Evolutionary conservation across 2,888 invertebrate genomes (phyloP).

Genomic region (Iselma pallidipennis): DNA sequence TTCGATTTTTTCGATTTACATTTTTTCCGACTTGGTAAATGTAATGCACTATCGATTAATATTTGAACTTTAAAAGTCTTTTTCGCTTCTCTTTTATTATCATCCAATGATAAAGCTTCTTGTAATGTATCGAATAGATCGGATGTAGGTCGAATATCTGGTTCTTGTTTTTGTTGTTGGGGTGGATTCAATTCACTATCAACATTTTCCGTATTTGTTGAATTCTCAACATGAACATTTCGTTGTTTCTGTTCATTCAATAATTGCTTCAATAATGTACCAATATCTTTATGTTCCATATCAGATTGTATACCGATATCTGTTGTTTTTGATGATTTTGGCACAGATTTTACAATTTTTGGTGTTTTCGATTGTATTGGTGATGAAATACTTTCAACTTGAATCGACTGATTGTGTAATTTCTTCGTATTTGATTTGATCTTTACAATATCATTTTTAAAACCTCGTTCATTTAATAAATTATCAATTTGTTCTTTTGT

Average conservation of each 20-base stretch:
- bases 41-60: constrained; percentile 62
- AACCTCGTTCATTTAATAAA: constrained; percentile 55
- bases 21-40: constrained; percentile 57
- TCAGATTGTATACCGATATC: constrained; percentile 29
- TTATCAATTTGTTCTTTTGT: constrained; percentile 63
- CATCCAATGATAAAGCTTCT: constrained; percentile 44
- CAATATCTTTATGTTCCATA: constrained; percentile 32
- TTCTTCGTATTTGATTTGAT: constrained; percentile 32
- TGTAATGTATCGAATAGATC: constrained; percentile 53
- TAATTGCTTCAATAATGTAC: constrained; percentile 40
- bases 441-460: constrained; percentile 47
- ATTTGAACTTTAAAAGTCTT: constrained; percentile 57
- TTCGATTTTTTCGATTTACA: constrained; percentile 48
- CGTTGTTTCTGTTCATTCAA: constrained; percentile 32
- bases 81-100: constrained; percentile 6
- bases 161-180: constrained; percentile 3
- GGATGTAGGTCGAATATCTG: constrained; percentile 34
- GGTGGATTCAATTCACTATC: not conserved
- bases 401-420: constrained; percentile 4
- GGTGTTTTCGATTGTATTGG: not conserved
- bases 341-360: not conserved
- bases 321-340: not conserved
- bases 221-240: constrained; percentile 41
- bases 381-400: constrained; percentile 6
- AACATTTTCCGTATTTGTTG: constrained; percentile 43